phyloP scores from a whole-genome alignment of 2,888 invertebrate genomes.

The Tinea trinotella region DNA sequence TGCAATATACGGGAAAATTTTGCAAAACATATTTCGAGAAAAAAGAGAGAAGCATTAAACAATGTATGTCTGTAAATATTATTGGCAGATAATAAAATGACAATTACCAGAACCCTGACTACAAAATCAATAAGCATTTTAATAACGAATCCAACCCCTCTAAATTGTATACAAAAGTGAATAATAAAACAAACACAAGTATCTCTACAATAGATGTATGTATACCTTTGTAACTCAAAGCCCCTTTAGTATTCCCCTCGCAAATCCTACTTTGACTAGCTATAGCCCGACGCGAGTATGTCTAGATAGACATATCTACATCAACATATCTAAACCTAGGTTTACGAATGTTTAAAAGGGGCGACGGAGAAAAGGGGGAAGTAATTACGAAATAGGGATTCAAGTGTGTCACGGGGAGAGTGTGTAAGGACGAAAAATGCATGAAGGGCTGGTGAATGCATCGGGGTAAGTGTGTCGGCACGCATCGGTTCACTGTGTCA shows the following conservation, averaged over 20 bases:
- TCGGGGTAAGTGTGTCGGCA: conserved; percentile 64
- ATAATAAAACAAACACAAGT: conserved; percentile 14
- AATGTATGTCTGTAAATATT: no score
- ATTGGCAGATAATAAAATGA: background rate
- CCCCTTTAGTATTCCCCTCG: conserved; percentile 53
- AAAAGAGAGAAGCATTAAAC: no score
- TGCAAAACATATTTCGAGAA: no score
- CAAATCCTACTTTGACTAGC: conserved; percentile 41
- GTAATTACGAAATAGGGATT: conserved; percentile 62
- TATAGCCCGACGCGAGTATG: conserved; percentile 16
- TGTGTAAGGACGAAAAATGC: conserved; percentile 63
- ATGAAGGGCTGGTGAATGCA: conserved; percentile 43
- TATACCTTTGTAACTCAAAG: conserved; percentile 7
- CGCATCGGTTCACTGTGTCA: conserved; percentile 70
- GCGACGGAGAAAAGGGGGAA: conserved; percentile 28
- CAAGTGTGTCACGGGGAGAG: conserved; percentile 68
- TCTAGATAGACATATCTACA: conserved; percentile 33
- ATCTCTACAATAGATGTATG: conserved; percentile 4
- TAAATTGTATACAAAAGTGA: conserved; percentile 14
- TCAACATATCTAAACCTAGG: conserved; percentile 18
- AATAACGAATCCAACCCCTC: conserved; percentile 16
- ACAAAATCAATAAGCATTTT: conserved; percentile 12
- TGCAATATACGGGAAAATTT: no score
- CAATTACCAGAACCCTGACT: background rate
- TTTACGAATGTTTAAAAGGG: conserved; percentile 12